phyloP scores from a whole-genome alignment of 1,140 invertebrate species.

The Chelonus insularis region DNA sequence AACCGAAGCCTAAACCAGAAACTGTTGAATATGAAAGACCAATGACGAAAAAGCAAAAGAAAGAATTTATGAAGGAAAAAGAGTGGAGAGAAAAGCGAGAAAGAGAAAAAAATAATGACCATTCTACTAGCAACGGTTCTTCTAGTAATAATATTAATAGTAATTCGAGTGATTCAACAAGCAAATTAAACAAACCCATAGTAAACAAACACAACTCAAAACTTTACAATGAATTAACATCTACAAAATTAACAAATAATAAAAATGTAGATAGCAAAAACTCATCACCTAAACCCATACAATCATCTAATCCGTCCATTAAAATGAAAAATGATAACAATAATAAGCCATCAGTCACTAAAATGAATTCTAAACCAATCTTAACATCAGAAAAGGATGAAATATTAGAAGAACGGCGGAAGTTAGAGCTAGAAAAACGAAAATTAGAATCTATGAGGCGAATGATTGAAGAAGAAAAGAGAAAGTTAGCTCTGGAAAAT shows the following conservation, averaged over 20 bases:
- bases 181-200: constrained; percentile 10
- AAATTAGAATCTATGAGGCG: constrained; percentile 57
- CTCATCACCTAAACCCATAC: constrained; percentile 16
- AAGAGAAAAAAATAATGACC: constrained; percentile 37
- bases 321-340: constrained; percentile 60
- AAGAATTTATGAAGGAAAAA: constrained; percentile 68
- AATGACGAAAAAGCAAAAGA: constrained; percentile 80
- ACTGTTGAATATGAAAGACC: constrained; percentile 61
- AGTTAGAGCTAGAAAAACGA: constrained; percentile 55
- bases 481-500: constrained; percentile 41
- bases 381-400: constrained; percentile 39
- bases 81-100: constrained; percentile 61
- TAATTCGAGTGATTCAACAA: constrained; percentile 4
- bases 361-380: constrained; percentile 28
- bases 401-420: constrained; percentile 48
- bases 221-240: too few relatives aligned
- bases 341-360: constrained; percentile 26
- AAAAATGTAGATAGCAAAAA: constrained; percentile 13
- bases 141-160: constrained; percentile 15
- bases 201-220: neutral
- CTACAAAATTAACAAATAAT: too few relatives aligned
- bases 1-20: constrained; percentile 65
- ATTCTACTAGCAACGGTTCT: neutral
- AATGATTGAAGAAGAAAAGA: constrained; percentile 58
- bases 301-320: constrained; percentile 36